These are phyloP conservation scores for Cyclina sinensis DNA, from an alignment of 1,140 invertebrate genomes.

Conservation along the genomic window DNA sequence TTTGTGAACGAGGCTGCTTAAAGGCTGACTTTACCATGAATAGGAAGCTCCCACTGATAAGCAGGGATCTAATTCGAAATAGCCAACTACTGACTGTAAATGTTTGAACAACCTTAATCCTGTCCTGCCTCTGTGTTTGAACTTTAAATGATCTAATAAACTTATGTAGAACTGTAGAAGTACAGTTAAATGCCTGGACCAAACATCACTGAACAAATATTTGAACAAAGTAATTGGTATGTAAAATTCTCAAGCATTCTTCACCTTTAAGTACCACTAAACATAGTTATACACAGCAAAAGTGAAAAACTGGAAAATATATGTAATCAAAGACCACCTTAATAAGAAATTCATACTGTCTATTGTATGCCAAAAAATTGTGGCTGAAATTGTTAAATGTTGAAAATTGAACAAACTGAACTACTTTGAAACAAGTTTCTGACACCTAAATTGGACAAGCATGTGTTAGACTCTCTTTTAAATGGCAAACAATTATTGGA, in stretches of 20 bases:
- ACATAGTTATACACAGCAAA: background rate
- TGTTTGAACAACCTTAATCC: background rate
- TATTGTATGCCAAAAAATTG: too few species aligned
- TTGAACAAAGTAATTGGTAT: constrained; percentile 32
- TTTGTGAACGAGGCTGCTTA: too few species aligned
- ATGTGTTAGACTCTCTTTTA: too few species aligned
- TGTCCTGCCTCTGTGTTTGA: background rate
- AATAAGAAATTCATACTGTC: background rate
- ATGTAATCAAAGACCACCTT: background rate
- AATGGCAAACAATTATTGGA: too few species aligned
- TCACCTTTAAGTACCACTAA: background rate
- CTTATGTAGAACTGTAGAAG: background rate
- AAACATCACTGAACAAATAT: constrained; percentile 7
- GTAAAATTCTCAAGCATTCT: background rate
- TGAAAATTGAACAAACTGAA: too few species aligned
- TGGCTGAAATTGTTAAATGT: too few species aligned
- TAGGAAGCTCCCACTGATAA: too few species aligned
- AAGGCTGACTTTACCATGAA: too few species aligned
- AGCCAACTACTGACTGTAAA: background rate
- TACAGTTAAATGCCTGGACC: constrained; percentile 20
- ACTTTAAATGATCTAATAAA: constrained; percentile 25
- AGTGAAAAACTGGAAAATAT: background rate
- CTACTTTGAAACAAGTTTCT: too few species aligned
- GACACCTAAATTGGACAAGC: background rate
- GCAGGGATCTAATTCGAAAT: background rate